These are phyloP conservation scores for Macrotrachela quadricornifera DNA, from an alignment of 1,140 invertebrate genomes.

Conservation along the genomic window DNA sequence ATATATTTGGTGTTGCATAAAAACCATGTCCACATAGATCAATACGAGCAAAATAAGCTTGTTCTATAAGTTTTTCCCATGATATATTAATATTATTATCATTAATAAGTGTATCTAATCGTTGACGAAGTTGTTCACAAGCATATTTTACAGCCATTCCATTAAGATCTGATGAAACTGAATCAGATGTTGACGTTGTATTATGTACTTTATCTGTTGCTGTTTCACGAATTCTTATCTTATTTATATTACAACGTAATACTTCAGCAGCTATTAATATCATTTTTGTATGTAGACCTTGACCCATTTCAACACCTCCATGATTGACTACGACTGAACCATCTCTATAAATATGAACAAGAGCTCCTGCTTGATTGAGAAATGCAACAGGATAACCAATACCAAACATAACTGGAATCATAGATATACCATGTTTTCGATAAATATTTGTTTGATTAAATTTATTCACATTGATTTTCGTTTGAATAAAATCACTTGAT, in stretches of 20 bases:
- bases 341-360: conserved; percentile 66
- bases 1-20: background rate
- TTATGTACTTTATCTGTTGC: conserved; percentile 81
- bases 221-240: conserved; percentile 68
- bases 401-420: conserved; percentile 73
- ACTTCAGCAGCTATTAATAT: conserved; percentile 42
- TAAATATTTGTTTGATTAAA: conserved; percentile 63
- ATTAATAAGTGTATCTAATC: background rate
- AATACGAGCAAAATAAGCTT: background rate
- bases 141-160: conserved; percentile 56
- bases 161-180: conserved; percentile 70
- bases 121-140: conserved; percentile 1
- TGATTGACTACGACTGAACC: conserved; percentile 71
- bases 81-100: conserved; percentile 4
- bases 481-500: conserved; percentile 43
- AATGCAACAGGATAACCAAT: conserved; percentile 56
- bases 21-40: background rate
- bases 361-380: conserved; percentile 64
- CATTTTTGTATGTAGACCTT: conserved; percentile 84
- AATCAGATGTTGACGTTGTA: conserved; percentile 71
- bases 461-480: conserved; percentile 37
- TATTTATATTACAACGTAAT: conserved; percentile 46
- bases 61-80: conserved; percentile 1
- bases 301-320: conserved; percentile 82
- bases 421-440: conserved; percentile 60